Conservation (phyloP, 2,113 vertebrate genomes). For the Mobula birostris region DNA sequence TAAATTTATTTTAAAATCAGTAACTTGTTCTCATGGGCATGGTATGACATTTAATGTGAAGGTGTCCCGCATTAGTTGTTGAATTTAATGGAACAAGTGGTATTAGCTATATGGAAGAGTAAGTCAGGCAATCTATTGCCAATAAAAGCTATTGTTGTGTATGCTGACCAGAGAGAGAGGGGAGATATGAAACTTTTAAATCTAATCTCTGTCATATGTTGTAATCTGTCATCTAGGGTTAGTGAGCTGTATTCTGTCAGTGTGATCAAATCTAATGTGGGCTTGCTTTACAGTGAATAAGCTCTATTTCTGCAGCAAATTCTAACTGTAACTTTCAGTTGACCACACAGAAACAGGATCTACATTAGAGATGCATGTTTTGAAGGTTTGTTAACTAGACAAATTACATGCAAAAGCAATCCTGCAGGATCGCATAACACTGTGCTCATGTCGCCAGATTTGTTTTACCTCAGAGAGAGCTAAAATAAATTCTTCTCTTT, state of each 20-base stretch:
- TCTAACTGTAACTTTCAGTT: neutral
- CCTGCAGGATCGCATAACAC: neutral
- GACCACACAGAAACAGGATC: neutral
- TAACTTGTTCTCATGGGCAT: no score
- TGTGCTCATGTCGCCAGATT: no score
- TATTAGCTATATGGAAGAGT: neutral
- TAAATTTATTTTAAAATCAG: neutral
- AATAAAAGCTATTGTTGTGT: neutral
- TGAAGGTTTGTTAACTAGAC: neutral
- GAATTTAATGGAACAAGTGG: constrained; percentile 2
- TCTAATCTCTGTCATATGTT: neutral
- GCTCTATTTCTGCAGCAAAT: neutral
- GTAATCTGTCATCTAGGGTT: neutral
- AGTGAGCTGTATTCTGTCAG: neutral
- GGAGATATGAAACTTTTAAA: neutral
- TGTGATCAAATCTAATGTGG: neutral
- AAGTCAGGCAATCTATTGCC: neutral
- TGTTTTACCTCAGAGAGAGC: neutral
- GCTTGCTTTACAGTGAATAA: neutral
- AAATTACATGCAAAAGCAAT: neutral
- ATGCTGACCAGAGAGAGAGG: neutral
- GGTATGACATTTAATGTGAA: neutral
- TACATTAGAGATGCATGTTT: neutral
- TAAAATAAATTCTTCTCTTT: neutral
- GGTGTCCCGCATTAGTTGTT: neutral